Conservation (phyloP, 30 jellyfish, hydroid and myxozoan species). For the Aurelia sp. region DNA sequence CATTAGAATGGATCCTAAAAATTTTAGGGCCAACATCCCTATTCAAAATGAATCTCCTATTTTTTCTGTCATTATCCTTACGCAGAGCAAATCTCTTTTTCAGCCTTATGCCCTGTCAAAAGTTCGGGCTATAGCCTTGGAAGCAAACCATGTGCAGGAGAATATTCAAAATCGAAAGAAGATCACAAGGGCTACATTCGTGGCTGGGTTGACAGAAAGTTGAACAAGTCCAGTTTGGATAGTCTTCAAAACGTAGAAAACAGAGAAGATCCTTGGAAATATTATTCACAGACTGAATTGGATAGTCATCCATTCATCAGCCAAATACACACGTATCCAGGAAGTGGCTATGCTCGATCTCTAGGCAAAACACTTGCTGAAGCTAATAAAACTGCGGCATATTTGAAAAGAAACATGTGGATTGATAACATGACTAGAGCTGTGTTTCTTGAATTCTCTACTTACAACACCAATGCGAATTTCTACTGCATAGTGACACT, state of each 20-base stretch:
- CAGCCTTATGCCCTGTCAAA: background rate
- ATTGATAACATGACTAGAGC: conserved; percentile 77
- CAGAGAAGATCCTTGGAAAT: conserved; percentile 53
- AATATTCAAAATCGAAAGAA: conserved; percentile 4
- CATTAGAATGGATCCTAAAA: too few species aligned
- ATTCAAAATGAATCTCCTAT: too few species aligned
- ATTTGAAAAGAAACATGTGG: conserved; percentile 64
- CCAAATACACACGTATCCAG: conserved; percentile 53
- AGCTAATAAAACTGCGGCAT: conserved; percentile 17
- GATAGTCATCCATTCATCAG: conserved; percentile 26
- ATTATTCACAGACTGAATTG: conserved; percentile 25
- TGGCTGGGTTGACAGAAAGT: conserved; percentile 27
- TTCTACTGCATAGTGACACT: conserved; percentile 74
- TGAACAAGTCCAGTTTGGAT: background rate
- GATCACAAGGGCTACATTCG: conserved; percentile 7
- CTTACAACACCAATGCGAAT: conserved; percentile 74
- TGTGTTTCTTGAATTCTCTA: conserved; percentile 73
- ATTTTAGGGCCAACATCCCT: too few species aligned
- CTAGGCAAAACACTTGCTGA: conserved; percentile 51
- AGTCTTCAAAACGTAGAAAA: background rate
- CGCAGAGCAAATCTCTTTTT: too few species aligned
- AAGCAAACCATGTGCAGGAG: conserved; percentile 10
- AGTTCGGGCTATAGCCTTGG: background rate
- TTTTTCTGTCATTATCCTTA: too few species aligned
- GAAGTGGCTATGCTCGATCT: conserved; percentile 78